phyloP scores from a whole-genome alignment of 2,797 vertebrate genomes.

The Hipposideros larvatus region DNA sequence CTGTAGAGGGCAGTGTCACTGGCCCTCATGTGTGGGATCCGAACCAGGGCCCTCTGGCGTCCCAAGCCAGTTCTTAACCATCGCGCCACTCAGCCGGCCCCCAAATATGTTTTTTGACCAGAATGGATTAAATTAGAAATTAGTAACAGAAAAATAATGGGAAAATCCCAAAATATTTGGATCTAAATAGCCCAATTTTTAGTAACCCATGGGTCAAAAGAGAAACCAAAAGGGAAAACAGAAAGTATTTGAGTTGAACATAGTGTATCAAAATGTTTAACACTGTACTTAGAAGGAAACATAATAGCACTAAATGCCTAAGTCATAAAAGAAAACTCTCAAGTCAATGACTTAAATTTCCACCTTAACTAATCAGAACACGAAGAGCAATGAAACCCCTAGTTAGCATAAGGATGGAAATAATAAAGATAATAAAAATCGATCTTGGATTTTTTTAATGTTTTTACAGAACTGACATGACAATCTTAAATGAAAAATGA shows the following conservation, averaged over 20 bases:
- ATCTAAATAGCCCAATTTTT: background rate
- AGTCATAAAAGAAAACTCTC: background rate
- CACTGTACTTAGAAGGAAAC: background rate
- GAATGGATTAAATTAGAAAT: background rate
- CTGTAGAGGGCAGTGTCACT: too few species aligned
- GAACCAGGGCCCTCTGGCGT: too few species aligned
- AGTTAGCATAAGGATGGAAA: background rate
- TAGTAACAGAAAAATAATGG: background rate
- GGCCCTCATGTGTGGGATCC: too few species aligned
- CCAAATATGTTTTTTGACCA: background rate
- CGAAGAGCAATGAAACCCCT: background rate
- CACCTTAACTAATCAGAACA: background rate
- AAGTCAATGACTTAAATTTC: background rate
- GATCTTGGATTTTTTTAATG: background rate
- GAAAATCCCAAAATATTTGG: background rate
- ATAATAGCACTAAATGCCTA: background rate
- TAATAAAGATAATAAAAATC: background rate
- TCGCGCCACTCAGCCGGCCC: too few species aligned
- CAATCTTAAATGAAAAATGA: background rate
- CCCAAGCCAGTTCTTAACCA: too few species aligned
- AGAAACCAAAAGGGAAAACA: background rate
- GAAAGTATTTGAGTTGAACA: background rate
- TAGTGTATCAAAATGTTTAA: background rate
- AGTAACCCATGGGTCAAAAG: background rate
- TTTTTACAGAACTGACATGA: background rate